phyloP scores from a whole-genome alignment of 2,113 vertebrate species.

The Athene noctua region DNA sequence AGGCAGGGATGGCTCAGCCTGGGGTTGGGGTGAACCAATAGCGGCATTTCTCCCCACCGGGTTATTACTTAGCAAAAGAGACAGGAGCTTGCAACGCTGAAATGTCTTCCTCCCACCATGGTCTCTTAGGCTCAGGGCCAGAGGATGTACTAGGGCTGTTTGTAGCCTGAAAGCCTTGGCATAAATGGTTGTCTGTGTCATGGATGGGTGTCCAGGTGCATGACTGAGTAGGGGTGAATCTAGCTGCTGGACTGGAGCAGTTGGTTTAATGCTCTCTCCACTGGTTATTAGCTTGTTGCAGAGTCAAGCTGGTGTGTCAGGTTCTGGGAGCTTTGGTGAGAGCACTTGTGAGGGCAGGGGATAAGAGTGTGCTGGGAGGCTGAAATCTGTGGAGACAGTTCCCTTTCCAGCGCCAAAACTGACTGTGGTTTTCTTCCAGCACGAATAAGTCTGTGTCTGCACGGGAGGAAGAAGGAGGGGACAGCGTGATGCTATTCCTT shows the following conservation, averaged over 20 bases:
- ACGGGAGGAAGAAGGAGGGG: background rate
- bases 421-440: background rate
- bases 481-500: background rate
- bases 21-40: fast-evolving
- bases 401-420: background rate
- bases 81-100: background rate
- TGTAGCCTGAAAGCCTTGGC: background rate
- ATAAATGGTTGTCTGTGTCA: background rate
- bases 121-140: background rate
- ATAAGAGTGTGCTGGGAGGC: background rate
- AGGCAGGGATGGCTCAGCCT: background rate
- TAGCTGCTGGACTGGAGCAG: background rate
- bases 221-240: background rate
- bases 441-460: background rate
- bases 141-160: background rate
- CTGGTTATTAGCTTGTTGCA: background rate
- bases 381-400: background rate
- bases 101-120: background rate
- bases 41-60: background rate
- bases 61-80: background rate
- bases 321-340: background rate
- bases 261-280: constrained; percentile 22
- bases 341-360: background rate
- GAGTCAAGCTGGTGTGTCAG: background rate
- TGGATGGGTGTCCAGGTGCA: background rate